These are phyloP conservation scores for Petrosia ficiformis DNA, from an alignment of 37 sponge, comb jelly and placozoan species.

Conservation along the genomic window DNA sequence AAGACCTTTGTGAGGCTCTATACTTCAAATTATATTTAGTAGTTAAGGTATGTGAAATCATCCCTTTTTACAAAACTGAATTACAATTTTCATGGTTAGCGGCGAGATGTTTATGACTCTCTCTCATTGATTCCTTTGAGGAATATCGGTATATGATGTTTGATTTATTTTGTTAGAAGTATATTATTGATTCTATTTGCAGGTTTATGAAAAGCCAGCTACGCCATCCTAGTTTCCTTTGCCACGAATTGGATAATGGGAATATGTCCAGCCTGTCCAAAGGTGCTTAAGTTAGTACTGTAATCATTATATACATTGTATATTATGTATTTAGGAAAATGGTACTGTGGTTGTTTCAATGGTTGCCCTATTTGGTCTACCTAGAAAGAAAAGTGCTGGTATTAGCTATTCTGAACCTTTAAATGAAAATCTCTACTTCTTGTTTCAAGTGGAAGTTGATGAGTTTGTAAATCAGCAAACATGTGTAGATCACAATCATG, in stretches of 20 bases:
- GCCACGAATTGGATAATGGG: not conserved
- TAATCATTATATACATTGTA: not conserved
- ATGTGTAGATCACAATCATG: not conserved
- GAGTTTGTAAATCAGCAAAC: not conserved
- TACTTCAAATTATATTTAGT: too few species aligned
- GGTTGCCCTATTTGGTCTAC: slow-evolving; percentile 34
- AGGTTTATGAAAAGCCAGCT: slow-evolving; percentile 15
- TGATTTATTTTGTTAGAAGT: too few species aligned
- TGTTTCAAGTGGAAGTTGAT: slow-evolving; percentile 12
- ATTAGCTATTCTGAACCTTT: slow-evolving; percentile 1
- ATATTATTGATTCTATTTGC: too few species aligned
- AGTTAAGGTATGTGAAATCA: too few species aligned
- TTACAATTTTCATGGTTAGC: too few species aligned
- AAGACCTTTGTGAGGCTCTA: too few species aligned
- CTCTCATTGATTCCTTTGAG: too few species aligned
- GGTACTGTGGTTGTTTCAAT: slow-evolving; percentile 18
- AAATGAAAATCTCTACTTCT: slow-evolving; percentile 11
- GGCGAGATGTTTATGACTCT: too few species aligned
- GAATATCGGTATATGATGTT: too few species aligned
- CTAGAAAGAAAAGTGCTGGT: slow-evolving; percentile 23
- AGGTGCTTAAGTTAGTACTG: not conserved
- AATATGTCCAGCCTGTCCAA: slow-evolving; percentile 35
- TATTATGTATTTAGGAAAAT: not conserved
- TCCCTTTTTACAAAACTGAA: too few species aligned
- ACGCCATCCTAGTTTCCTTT: slow-evolving; percentile 4